phyloP scores from a whole-genome alignment of 1,140 invertebrate genomes.

The Drosophila ogumai region DNA sequence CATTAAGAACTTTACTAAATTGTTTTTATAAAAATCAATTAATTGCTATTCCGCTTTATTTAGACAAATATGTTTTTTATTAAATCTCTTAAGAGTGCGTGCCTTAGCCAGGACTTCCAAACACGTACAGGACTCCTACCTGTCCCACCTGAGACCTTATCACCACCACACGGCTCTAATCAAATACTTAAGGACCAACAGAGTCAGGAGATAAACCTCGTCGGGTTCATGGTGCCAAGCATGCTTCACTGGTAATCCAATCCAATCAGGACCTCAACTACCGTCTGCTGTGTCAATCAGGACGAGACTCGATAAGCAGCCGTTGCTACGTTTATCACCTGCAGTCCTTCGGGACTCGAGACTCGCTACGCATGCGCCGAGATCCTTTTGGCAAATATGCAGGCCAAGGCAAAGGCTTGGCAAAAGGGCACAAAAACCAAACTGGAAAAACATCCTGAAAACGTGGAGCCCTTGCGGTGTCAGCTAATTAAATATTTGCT shows the following conservation, averaged over 20 bases:
- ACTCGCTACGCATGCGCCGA: slow-evolving; percentile 30
- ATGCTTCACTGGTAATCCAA: slow-evolving; percentile 33
- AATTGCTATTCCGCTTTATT: not conserved
- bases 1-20: not conserved
- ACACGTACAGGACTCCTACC: slow-evolving; percentile 26
- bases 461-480: slow-evolving; percentile 20
- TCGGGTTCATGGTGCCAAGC: not conserved
- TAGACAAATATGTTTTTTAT: not conserved
- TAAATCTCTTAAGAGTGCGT: slow-evolving; percentile 22
- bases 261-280: slow-evolving; percentile 47
- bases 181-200: slow-evolving; percentile 31
- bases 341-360: slow-evolving; percentile 39
- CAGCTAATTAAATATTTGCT: slow-evolving; percentile 82
- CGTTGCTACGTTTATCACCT: slow-evolving; percentile 61
- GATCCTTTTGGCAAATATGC: slow-evolving; percentile 53
- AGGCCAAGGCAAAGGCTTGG: slow-evolving; percentile 55
- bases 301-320: slow-evolving; percentile 53
- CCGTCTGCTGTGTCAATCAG: slow-evolving; percentile 55
- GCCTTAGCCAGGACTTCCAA: slow-evolving; percentile 5
- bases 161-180: slow-evolving; percentile 23
- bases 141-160: slow-evolving; percentile 26
- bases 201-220: slow-evolving; percentile 43
- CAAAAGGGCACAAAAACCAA: slow-evolving; percentile 39
- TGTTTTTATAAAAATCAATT: not conserved
- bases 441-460: slow-evolving; percentile 8